Conservation (phyloP, 1,140 invertebrate genomes). For the Euura saliciscinereae region DNA sequence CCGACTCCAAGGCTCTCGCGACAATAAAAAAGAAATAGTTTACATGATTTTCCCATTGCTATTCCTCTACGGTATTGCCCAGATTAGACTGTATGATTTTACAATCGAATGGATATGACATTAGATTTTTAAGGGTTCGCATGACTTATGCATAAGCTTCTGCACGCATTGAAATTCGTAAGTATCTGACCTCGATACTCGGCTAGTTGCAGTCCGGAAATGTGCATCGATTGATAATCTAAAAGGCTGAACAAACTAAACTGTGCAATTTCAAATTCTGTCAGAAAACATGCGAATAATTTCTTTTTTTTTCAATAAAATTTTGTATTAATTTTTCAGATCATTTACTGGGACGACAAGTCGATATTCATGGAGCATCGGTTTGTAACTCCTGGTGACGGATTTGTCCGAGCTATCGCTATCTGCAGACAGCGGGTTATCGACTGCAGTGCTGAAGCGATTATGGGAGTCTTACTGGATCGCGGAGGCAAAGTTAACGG, state of each 20-base stretch:
- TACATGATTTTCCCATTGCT: neutral
- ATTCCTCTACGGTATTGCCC: neutral
- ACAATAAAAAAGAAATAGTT: neutral
- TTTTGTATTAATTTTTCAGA: constrained; percentile 49
- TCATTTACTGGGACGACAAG: constrained; percentile 85
- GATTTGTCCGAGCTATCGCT: constrained; percentile 82
- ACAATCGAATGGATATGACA: neutral
- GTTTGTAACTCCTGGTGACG: constrained; percentile 77
- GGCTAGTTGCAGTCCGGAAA: too few relatives aligned
- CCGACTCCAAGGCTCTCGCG: neutral
- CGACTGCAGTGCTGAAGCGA: constrained; percentile 69
- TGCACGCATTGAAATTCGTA: too few relatives aligned
- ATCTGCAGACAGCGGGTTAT: constrained; percentile 77
- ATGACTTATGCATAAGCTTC: too few relatives aligned
- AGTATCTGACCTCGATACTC: too few relatives aligned
- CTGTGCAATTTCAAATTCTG: too few relatives aligned
- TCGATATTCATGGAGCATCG: constrained; percentile 87
- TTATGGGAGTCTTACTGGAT: constrained; percentile 56
- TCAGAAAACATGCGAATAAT: neutral
- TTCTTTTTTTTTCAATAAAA: neutral
- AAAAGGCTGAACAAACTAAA: too few relatives aligned
- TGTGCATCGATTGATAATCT: too few relatives aligned
- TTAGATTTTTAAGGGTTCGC: too few relatives aligned
- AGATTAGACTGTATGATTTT: neutral
- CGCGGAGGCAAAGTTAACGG: constrained; percentile 51